A percentile compares a stretch with the other conserved stretches of the same genome.
phyloP scores from a whole-genome alignment of 2,888 invertebrate genomes.

The Sipha maydis region DNA sequence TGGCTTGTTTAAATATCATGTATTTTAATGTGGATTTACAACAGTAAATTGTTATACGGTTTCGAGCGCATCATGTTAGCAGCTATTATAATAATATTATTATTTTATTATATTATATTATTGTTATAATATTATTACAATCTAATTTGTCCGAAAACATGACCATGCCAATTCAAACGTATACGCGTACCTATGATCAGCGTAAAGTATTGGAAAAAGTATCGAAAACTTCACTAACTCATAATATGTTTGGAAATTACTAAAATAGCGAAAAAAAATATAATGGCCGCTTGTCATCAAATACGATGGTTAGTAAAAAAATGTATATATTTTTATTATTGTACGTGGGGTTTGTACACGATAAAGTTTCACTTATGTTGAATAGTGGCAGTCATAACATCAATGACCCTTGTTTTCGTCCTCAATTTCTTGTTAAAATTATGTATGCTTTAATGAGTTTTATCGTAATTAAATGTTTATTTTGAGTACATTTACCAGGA shows the following conservation, averaged over 20 bases:
- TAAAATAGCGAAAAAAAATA: background rate
- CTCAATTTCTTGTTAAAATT: background rate
- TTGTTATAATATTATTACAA: no score
- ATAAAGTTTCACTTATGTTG: background rate
- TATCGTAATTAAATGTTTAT: conserved; percentile 4
- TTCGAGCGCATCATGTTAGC: no score
- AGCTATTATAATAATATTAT: no score
- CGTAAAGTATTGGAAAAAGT: background rate
- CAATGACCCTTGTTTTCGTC: background rate
- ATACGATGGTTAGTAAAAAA: background rate
- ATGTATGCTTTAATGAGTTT: background rate
- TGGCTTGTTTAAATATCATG: no score
- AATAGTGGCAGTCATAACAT: background rate
- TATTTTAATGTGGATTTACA: no score
- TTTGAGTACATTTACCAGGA: background rate
- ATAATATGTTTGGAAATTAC: background rate
- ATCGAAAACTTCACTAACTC: background rate
- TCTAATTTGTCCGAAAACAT: no score
- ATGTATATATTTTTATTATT: background rate
- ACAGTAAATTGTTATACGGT: no score
- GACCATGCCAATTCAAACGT: no score
- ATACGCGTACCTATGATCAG: no score
- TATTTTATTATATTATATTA: no score
- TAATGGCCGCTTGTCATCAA: background rate
- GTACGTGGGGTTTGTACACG: background rate